Percentiles rank a stretch among this genome's conserved stretches.
These are phyloP conservation scores for Mandrillus leucophaeus DNA, from an alignment of 2,113 vertebrate genomes.

Conservation along the genomic window DNA sequence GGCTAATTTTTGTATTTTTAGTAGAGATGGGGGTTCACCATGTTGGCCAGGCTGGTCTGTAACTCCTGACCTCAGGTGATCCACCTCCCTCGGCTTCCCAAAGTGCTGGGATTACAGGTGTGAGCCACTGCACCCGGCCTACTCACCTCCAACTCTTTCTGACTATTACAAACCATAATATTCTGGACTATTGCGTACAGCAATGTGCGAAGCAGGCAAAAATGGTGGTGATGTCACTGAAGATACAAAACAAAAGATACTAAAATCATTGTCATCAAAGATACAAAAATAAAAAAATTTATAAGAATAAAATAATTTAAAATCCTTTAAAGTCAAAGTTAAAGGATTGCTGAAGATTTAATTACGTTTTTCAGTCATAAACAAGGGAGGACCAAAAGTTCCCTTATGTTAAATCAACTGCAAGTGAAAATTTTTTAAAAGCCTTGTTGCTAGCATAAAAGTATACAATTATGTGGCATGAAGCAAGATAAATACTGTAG, in stretches of 20 bases:
- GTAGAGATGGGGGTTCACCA: too few relatives aligned
- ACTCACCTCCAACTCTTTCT: background rate
- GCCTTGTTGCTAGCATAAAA: background rate
- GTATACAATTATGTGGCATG: background rate
- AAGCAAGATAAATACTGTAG: background rate
- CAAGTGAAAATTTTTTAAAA: slow-evolving; percentile 14
- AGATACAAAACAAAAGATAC: background rate
- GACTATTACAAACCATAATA: background rate
- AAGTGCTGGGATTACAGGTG: too few relatives aligned
- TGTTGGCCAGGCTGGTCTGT: too few relatives aligned
- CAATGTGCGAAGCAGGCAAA: background rate
- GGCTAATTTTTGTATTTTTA: too few relatives aligned
- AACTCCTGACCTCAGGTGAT: too few relatives aligned
- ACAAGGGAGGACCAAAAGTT: background rate
- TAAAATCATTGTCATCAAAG: background rate
- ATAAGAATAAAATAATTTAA: slow-evolving; percentile 2
- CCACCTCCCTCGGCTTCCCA: too few relatives aligned
- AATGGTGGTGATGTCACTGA: background rate
- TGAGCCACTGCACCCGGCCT: too few relatives aligned
- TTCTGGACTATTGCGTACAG: background rate
- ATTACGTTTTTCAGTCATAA: background rate
- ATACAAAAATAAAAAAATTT: background rate
- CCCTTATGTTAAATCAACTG: background rate
- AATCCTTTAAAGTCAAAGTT: background rate
- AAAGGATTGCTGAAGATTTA: background rate